A percentile compares a stretch with the other conserved stretches of the same genome.
Conservation (phyloP, 1,140 invertebrate species). For the Bombus huntii region DNA sequence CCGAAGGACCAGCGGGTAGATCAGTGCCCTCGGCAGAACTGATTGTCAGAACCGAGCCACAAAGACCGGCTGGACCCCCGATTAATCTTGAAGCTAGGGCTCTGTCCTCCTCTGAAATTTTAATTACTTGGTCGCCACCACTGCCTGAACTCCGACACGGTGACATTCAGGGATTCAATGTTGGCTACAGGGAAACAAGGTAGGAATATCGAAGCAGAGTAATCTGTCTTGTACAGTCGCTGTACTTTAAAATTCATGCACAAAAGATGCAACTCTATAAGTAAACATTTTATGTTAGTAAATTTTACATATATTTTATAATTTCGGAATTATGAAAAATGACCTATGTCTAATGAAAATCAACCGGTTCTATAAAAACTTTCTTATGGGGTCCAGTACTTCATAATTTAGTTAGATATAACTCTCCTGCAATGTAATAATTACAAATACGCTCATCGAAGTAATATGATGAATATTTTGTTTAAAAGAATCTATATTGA, state of each 20-base stretch:
- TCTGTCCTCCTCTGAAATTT: constrained; percentile 89
- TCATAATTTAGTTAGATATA: not conserved
- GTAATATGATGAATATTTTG: no score
- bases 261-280: not conserved
- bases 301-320: not conserved
- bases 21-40: constrained; percentile 89
- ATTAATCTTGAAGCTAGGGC: constrained; percentile 87
- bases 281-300: not conserved
- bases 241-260: not conserved
- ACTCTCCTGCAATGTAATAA: not conserved
- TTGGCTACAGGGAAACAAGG: constrained; percentile 81
- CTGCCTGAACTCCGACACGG: constrained; percentile 87
- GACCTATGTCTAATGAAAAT: not conserved
- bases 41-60: constrained; percentile 88
- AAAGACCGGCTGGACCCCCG: constrained; percentile 90
- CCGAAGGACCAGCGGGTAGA: constrained; percentile 89
- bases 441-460: no score
- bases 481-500: no score
- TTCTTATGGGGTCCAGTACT: not conserved
- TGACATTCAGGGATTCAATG: constrained; percentile 87
- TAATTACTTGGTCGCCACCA: constrained; percentile 90
- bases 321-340: not conserved
- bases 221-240: not conserved
- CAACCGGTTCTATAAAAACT: not conserved
- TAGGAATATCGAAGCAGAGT: constrained; percentile 26